Percentiles rank a stretch among this genome's conserved stretches.
phyloP scores from a whole-genome alignment of 2,113 vertebrate species.

The Phyllostomus discolor region DNA sequence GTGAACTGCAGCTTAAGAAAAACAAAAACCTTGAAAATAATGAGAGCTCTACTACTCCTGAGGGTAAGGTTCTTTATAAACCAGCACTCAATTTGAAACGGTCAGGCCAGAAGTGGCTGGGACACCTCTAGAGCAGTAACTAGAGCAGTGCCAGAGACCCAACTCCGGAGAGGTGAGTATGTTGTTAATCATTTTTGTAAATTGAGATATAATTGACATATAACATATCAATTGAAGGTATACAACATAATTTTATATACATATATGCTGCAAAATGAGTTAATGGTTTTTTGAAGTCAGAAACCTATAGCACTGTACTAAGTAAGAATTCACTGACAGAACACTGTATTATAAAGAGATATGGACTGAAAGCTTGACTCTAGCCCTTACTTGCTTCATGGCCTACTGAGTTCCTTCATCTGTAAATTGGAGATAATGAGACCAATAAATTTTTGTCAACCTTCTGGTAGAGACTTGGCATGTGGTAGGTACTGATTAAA shows the following conservation, averaged over 20 bases:
- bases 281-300: not conserved
- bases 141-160: not conserved
- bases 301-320: not conserved
- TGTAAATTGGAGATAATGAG: not conserved
- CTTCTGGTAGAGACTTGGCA: not conserved
- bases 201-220: not conserved
- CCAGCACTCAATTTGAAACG: not conserved
- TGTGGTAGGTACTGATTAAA: not conserved
- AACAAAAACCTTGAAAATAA: not conserved
- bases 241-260: not conserved
- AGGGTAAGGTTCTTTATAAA: not conserved
- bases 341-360: not conserved
- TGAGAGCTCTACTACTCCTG: not conserved
- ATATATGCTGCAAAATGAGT: not conserved
- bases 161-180: not conserved
- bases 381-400: not conserved
- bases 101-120: not conserved
- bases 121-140: not conserved
- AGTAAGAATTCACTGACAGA: not conserved
- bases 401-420: not conserved
- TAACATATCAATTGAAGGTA: not conserved
- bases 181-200: not conserved
- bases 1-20: not conserved
- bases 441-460: not conserved
- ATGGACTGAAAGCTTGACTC: not conserved